Conservation (phyloP, 1,140 invertebrate genomes). For the Eupristina koningsbergeri region DNA sequence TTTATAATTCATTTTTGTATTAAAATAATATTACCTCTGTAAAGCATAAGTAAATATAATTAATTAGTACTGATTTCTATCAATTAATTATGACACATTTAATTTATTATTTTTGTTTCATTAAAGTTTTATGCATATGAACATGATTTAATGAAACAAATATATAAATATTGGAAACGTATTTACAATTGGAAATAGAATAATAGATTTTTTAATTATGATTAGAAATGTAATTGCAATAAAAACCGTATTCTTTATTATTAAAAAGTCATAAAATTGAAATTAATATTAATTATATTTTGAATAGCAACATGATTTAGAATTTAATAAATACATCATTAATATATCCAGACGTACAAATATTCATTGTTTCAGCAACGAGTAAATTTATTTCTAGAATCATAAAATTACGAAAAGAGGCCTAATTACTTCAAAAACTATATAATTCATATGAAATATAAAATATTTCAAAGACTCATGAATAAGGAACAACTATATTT, state of each 20-base stretch:
- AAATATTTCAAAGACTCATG: constrained; percentile 17
- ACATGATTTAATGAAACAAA: not conserved
- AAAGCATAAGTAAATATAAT: not conserved
- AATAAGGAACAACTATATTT: not conserved
- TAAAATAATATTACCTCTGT: no score
- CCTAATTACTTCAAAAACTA: not conserved
- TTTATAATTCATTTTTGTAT: not conserved
- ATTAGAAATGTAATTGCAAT: not conserved
- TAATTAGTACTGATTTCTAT: not conserved
- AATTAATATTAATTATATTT: not conserved
- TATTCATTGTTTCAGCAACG: constrained; percentile 3
- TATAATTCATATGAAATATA: not conserved
- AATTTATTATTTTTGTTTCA: not conserved
- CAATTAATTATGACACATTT: not conserved
- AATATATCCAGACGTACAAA: not conserved
- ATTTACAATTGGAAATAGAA: no score
- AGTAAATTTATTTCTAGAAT: constrained; percentile 5
- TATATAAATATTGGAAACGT: no score
- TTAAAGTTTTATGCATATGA: not conserved
- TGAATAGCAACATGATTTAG: not conserved
- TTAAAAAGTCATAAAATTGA: not conserved
- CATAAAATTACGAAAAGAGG: constrained; percentile 15
- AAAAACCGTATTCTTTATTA: not conserved
- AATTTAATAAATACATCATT: constrained; percentile 18
- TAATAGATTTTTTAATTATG: no score